Base-by-base conservation (phyloP, 2,797 vertebrate species). In the Borostomias antarcticus region DNA sequence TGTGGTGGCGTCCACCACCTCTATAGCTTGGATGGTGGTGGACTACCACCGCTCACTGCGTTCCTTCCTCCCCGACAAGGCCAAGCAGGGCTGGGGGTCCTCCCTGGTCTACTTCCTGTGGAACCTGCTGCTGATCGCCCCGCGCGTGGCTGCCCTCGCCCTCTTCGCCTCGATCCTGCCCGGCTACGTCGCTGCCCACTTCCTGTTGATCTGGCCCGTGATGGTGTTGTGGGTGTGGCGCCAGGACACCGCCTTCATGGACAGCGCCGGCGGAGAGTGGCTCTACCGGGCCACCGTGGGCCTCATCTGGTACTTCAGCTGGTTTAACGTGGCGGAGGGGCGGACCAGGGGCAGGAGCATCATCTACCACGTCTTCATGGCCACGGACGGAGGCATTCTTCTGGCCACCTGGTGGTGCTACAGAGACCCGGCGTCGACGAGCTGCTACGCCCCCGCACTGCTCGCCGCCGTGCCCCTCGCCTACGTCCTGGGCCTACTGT, bases 11-110 rank as follows among this genome's bases (percentile, higher is more conserved):
- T 94, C 95, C 0, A 93, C 93, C 61, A 78, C 94, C 0, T 95
- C 95, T n/a, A 93, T 97, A 35, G 92, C 93, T 0, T 99, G 97
- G 97, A 94, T 96, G 28, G 89, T 98, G 52, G 88, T 99, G 64
- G 96, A 98, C 58, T 98, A 98, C 74, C 97, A 99, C 78, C 95
- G 93, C 77, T 94, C 94, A 3, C 87, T 98, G 80, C 95, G 97
- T 3, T 85, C 92, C 78, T 98, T 96, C 89, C 86, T 99, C 5
- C 89, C 88, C 0, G 89, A 95, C 61, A 97, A 96, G 70, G 78
- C 87, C 1, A 82, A 86, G 72, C 93, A 97, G 80, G 85, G 82
- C 66, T 79, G 71, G 82, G n/a, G 77, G 2, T 95, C 96, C 0
- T 89, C 93, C 0, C 0, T 90, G 2, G 0, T 94, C 69, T 99